Evolutionary conservation across 35 echinoderm and acorn worm species (phyloP), one percentile per base, ranked within the genome.

Genomic region (Anneissia japonica): DNA sequence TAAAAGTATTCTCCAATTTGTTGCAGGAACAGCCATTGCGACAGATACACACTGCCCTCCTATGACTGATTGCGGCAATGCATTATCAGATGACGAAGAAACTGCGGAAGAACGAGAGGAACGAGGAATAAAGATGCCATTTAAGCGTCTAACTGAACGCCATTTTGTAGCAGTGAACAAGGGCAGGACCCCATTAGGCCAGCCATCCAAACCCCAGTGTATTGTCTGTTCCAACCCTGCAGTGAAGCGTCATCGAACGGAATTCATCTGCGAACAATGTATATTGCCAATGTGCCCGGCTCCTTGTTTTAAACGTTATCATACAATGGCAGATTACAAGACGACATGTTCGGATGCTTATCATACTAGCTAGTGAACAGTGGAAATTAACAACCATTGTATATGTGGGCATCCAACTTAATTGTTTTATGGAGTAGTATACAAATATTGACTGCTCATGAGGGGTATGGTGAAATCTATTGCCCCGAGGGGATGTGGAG

Each of bases 161-260:
- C 88, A 90, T 36, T 90, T 90, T 72, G 28, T 56, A 38, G 72
- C 46, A 13, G 16, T 90, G 30, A 90, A 84, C 76, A 56, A 16
- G 26, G 26, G 31, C 46, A 38, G 75, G 10, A 80, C 38, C 35
- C 39, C 73, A 30, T 31, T 74, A 11, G 88, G 88, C 36, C 73
- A 76, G 31, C 37, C 33, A 26, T 82, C 32, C 14, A 79, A 82
- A 46, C 88, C 73, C 14, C 72, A 85, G 0, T 90, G 88, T 84
- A 76, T 84, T 17, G 88, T 90, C 38, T 90, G 88, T 75, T 84
- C 81, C 0, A 46, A 78, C 82, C 4, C 73, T n/a, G 29, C 37
- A 33, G 74, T 77, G 12, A 77, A 77, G 46, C 73, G 81, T 6
- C 88, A 84, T 46, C 81, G 76, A 10, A 90, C 88, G 30, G 38